Conservation (phyloP, 2,797 vertebrate species). For the Propithecus perrieri region DNA sequence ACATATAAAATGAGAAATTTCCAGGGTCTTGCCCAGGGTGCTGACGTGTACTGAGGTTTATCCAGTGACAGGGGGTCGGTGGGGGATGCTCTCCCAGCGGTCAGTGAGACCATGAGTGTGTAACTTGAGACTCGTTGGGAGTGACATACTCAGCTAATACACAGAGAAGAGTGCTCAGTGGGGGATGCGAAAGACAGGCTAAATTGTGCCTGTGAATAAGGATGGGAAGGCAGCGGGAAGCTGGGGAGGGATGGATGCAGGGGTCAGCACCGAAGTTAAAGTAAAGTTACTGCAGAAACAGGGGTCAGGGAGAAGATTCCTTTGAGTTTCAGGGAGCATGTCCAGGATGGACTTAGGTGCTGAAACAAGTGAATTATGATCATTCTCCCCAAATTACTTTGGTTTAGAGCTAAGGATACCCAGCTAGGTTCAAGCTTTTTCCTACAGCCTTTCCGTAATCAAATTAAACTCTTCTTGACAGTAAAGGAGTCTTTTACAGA, state of each 20-base stretch:
- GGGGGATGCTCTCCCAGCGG: background rate
- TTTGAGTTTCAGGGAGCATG: background rate
- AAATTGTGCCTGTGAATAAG: background rate
- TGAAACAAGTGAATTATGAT: conserved; percentile 25
- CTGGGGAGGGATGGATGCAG: background rate
- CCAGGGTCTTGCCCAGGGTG: background rate
- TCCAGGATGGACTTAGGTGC: background rate
- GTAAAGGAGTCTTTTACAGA: background rate
- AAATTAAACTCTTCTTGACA: conserved; percentile 57
- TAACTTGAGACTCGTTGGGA: background rate
- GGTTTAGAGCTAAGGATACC: background rate
- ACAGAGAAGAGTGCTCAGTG: background rate
- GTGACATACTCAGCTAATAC: background rate
- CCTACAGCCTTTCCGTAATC: conserved; percentile 8
- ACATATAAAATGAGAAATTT: background rate
- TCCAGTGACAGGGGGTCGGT: background rate
- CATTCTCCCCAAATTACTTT: conserved; percentile 34
- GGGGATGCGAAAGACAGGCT: background rate
- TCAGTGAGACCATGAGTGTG: background rate
- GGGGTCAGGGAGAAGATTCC: background rate
- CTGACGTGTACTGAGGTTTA: background rate
- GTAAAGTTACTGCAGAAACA: background rate
- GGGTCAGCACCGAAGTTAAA: background rate
- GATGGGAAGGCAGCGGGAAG: background rate
- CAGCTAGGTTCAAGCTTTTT: conserved; percentile 26